Evolutionary conservation across 2,888 invertebrate genomes (phyloP).

Genomic region (Thereva nobilitata): DNA sequence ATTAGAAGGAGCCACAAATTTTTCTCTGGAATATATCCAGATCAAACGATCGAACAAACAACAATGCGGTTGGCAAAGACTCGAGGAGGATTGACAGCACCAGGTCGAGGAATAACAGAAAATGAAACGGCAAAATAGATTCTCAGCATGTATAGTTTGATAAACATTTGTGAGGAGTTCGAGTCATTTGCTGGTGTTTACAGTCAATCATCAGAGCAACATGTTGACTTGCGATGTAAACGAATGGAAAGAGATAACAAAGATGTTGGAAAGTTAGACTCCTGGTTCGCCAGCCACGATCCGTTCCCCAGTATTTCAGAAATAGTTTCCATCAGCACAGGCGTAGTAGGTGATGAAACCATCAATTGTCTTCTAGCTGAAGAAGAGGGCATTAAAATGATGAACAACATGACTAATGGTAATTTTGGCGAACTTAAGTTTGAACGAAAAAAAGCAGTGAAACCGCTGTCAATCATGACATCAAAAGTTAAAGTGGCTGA

Average conservation of each 20-base stretch:
- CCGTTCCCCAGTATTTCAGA: constrained; percentile 26
- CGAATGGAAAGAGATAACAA: constrained; percentile 5
- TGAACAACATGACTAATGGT: constrained; percentile 4
- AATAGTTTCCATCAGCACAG: constrained; percentile 32
- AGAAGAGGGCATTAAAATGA: constrained; percentile 8
- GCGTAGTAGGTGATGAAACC: constrained; percentile 35
- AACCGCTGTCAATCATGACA: neutral
- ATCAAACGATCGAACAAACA: constrained; percentile 50
- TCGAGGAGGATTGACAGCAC: constrained; percentile 46
- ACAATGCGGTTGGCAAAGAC: constrained; percentile 47
- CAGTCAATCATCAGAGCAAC: constrained; percentile 4
- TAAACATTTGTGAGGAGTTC: too few relatives aligned
- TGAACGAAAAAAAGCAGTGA: neutral
- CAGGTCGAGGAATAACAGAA: constrained; percentile 42
- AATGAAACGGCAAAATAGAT: constrained; percentile 3
- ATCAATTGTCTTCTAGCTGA: constrained; percentile 37
- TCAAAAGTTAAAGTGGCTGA: constrained; percentile 5
- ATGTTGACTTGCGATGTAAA: neutral
- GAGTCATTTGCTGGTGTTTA: too few relatives aligned
- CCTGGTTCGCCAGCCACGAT: constrained; percentile 16
- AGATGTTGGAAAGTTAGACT: constrained; percentile 3
- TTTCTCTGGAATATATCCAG: constrained; percentile 45
- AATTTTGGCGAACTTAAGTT: neutral
- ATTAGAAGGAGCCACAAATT: constrained; percentile 41
- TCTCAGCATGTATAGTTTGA: too few relatives aligned